Evolutionary conservation across 2,113 vertebrate species (phyloP), one percentile per base, ranked within the genome.

Genomic region (Diadophis punctatus): DNA sequence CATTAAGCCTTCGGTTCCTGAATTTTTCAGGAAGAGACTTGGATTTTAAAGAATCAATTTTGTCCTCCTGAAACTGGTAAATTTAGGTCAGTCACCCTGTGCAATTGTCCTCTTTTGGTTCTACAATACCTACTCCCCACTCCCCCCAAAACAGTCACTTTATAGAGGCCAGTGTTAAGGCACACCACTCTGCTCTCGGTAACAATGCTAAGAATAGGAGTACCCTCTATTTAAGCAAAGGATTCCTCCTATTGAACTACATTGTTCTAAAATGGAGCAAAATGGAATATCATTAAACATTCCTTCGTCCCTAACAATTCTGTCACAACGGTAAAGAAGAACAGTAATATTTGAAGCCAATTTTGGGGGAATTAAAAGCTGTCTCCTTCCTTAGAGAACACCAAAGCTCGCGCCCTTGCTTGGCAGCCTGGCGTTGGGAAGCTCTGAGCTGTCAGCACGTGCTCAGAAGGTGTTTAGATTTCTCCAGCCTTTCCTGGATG

Each of bases 211-310:
- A 88, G 88, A 93, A 74, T 39, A 46, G 53, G 39, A 94, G 90
- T 93, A 49, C 51, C 30, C 16, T 18, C 12, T 91, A 87, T 91
- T 12, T 95, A 96, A 96, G 95, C 93, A 96, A 95, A 96, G 94
- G 56, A 85, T 96, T 95, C 93, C 95, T 97, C 97, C 96, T 96
- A 95, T 95, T 93, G 96, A 96, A 94, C 92, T 94, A 94, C 96
- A 97, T 96, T 96, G 96, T 96, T 96, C 97, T 95, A 90, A 96
- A 96, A 97, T 95, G 96, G 92, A 27, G 84, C 96, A 96, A 94
- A 96, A 96, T 93, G 95, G 52, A 95, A 96, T 96, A 93, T 90
- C 96, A 93, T 95, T 96, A 94, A 96, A 95, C 93, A 90, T 93
- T 93, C 46, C 39, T 89, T 88, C 49, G 52, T 56, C 85, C 43